Conservation (phyloP, 2,113 vertebrate genomes). For the Bufo gargarizans region DNA sequence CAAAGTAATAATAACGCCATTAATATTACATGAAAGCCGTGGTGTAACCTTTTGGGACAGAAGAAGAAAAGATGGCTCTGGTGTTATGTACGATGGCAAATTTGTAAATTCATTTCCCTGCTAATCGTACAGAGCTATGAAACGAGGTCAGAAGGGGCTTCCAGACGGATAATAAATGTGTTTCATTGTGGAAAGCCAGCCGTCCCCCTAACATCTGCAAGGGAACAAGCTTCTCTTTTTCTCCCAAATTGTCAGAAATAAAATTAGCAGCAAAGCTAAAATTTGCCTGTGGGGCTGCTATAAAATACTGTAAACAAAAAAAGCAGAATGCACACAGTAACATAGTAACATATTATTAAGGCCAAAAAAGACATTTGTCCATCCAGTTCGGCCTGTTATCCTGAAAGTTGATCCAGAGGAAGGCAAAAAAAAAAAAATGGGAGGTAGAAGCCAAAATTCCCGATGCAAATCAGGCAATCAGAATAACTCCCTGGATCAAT, state of each 20-base stretch:
- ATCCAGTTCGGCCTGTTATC: no score
- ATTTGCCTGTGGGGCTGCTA: neutral
- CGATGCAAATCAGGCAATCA: no score
- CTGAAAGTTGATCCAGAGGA: no score
- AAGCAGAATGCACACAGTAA: neutral
- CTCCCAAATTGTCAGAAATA: neutral
- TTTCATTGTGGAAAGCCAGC: slow-evolving; percentile 38
- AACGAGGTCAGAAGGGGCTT: slow-evolving; percentile 41
- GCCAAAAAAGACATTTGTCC: no score
- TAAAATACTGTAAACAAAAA: neutral
- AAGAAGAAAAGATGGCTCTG: slow-evolving; percentile 40
- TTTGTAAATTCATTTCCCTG: slow-evolving; percentile 46
- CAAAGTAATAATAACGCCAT: slow-evolving; percentile 55
- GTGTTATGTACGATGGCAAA: slow-evolving; percentile 28
- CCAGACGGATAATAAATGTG: slow-evolving; percentile 44
- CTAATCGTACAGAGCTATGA: slow-evolving; percentile 39
- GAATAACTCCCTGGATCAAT: no score
- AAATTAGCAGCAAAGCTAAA: slow-evolving; percentile 13
- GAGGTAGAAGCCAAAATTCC: no score
- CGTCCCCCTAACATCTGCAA: slow-evolving; percentile 18
- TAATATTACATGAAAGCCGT: slow-evolving; percentile 55
- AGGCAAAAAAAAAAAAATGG: no score
- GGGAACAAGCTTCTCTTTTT: slow-evolving; percentile 20
- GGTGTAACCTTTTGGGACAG: slow-evolving; percentile 48
- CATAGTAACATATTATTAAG: no score